These are phyloP conservation scores for Rhopilema esculentum DNA, from an alignment of 30 jellyfish, hydroid and myxozoan species.

Conservation along the genomic window DNA sequence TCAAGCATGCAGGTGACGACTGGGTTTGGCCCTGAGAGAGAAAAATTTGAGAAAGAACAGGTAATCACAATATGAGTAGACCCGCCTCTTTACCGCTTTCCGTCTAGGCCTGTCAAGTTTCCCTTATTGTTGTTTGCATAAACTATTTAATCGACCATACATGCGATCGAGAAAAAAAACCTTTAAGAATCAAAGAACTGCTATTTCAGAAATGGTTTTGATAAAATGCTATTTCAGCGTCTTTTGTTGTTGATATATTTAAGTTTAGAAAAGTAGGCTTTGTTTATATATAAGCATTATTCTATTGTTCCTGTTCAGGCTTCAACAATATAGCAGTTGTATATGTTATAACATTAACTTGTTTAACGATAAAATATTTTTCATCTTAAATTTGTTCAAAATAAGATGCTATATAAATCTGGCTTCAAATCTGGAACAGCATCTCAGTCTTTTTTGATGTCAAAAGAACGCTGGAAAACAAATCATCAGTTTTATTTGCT, in stretches of 20 bases:
- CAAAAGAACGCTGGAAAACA: too few relatives aligned
- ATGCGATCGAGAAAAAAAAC: too few relatives aligned
- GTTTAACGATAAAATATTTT: not conserved
- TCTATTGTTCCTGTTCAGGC: not conserved
- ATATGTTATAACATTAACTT: too few relatives aligned
- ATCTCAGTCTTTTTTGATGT: not conserved
- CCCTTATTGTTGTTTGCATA: not conserved
- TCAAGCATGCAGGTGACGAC: slow-evolving; percentile 79
- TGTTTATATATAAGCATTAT: not conserved
- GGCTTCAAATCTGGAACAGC: not conserved
- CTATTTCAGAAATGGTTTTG: too few relatives aligned
- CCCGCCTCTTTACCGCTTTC: not conserved
- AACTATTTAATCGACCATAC: not conserved
- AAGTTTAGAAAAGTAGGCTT: too few relatives aligned
- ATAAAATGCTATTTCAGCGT: too few relatives aligned
- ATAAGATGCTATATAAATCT: not conserved
- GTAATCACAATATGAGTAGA: slow-evolving; percentile 4
- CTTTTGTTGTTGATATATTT: too few relatives aligned
- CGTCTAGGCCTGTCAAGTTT: not conserved
- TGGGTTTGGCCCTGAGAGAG: slow-evolving; percentile 81
- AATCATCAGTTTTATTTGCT: too few relatives aligned
- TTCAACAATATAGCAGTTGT: not conserved
- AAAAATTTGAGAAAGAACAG: slow-evolving; percentile 81
- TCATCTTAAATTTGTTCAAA: not conserved
- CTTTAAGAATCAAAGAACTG: too few relatives aligned